Conservation (phyloP, 2,797 vertebrate genomes). For the Thamnophis elegans region DNA sequence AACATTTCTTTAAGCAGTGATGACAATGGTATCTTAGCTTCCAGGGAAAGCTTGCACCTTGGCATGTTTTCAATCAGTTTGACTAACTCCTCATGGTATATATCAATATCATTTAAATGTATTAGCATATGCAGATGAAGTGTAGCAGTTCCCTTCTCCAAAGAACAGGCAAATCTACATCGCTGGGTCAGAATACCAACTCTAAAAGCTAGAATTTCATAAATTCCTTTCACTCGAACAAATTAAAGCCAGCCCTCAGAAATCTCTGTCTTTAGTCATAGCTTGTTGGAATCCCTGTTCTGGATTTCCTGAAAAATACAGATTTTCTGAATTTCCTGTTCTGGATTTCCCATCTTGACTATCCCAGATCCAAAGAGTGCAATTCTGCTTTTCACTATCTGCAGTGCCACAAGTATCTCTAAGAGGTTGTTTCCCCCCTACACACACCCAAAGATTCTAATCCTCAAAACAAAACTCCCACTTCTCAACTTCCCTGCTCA, state of each 20-base stretch:
- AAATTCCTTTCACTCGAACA: constrained; percentile 1
- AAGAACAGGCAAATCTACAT: constrained; percentile 24
- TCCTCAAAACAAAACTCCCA: constrained; percentile 6
- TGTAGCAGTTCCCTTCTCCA: neutral
- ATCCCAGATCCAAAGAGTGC: neutral
- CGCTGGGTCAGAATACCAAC: no score
- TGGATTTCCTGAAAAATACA: constrained; percentile 75
- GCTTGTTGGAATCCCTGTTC: constrained; percentile 79
- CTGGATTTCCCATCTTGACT: constrained; percentile 70
- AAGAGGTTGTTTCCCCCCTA: neutral
- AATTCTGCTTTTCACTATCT: constrained; percentile 18
- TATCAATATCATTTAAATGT: neutral
- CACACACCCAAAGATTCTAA: neutral
- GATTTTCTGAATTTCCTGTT: constrained; percentile 56
- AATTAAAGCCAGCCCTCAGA: constrained; percentile 57
- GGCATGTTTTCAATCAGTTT: constrained; percentile 3
- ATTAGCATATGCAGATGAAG: constrained; percentile 1
- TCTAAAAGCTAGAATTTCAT: neutral
- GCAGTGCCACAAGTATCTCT: constrained; percentile 10
- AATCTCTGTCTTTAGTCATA: constrained; percentile 69
- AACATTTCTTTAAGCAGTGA: constrained; percentile 2
- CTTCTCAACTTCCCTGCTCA: neutral
- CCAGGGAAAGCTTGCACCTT: neutral
- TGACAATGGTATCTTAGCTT: constrained; percentile 16
- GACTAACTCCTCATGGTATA: neutral